Evolutionary conservation across 2,888 invertebrate genomes (phyloP), one percentile per base, ranked within the genome.

Genomic region (Hyalella azteca): DNA sequence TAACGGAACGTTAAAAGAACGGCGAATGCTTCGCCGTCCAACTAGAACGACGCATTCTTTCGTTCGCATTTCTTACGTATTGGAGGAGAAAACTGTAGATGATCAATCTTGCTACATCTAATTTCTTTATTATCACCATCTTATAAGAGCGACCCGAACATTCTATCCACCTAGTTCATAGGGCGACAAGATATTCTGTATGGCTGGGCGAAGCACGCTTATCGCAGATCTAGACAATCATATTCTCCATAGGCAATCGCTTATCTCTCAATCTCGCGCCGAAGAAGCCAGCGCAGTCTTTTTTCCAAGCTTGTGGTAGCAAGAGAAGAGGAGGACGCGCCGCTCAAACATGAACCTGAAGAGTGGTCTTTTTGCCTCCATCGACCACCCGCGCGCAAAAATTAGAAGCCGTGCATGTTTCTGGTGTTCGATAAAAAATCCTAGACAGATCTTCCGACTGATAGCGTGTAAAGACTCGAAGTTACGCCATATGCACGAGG

Each of bases 221-320:
- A 66, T 66, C 66, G 36, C 36, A 36, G 36, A 66, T 66, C 66
- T 66, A 36, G 66, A 66, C 66, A 66, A 66, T 66, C 66, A 66
- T 66, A 66, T 66, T 66, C 66, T 36, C 66, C 66, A 66, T 66
- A 66, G 66, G 66, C 66, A 66, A 66, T 66, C 66, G 66, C 66
- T 66, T 66, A 66, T 66, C 66, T 66, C 66, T 36, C 66, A 66
- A 66, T 66, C 66, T 66, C 66, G 66, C 36, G 36, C 36, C 32
- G 66, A 36, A 66, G 66, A 66, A 66, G 66, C 36, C 19, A 66
- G 66, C 39, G 66, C 22, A n/a, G 66, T 66, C 36, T 60, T 59
- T 22, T 59, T 66, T 66, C 15, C 19, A 29, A 66, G 66, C 36
- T 36, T 13, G 66, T 19, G 39, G 66, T 66, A 36, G 13, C 29